These are phyloP conservation scores for Drosophila pectinifera DNA, from an alignment of 1,140 invertebrate genomes.

Conservation along the genomic window DNA sequence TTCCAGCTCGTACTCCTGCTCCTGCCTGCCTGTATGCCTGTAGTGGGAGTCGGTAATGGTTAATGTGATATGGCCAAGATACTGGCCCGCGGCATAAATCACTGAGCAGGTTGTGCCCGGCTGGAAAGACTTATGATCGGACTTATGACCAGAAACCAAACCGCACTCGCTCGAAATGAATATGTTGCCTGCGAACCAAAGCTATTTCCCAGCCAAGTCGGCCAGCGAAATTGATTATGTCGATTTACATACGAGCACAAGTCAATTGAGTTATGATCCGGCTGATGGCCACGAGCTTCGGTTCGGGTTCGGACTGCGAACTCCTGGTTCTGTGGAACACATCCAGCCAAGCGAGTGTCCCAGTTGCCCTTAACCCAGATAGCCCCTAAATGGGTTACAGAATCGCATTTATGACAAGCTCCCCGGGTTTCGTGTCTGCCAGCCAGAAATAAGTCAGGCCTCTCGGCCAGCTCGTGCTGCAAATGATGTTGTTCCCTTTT, in stretches of 20 bases:
- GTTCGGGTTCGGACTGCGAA: not conserved
- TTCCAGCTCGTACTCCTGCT: conserved; percentile 11
- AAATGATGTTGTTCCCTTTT: conserved; percentile 76
- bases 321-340: conserved; percentile 13
- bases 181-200: conserved; percentile 52
- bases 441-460: conserved; percentile 67
- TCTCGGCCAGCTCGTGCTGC: conserved; percentile 61
- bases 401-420: conserved; percentile 66
- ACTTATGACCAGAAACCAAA: conserved; percentile 18
- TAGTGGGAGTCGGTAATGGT: conserved; percentile 70
- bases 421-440: conserved; percentile 55
- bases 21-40: no score
- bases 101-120: conserved; percentile 55
- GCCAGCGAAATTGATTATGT: conserved; percentile 73
- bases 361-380: conserved; percentile 69
- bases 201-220: conserved; percentile 69
- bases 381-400: conserved; percentile 30
- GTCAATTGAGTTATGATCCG: conserved; percentile 62
- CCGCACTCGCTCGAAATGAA: conserved; percentile 62
- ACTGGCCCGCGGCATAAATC: conserved; percentile 70
- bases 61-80: conserved; percentile 80
- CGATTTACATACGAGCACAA: conserved; percentile 75
- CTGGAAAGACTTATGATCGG: conserved; percentile 53
- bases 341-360: conserved; percentile 14
- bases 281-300: not conserved